phyloP scores from a whole-genome alignment of 2,888 invertebrate genomes.

The Hypolimnas misippus region DNA sequence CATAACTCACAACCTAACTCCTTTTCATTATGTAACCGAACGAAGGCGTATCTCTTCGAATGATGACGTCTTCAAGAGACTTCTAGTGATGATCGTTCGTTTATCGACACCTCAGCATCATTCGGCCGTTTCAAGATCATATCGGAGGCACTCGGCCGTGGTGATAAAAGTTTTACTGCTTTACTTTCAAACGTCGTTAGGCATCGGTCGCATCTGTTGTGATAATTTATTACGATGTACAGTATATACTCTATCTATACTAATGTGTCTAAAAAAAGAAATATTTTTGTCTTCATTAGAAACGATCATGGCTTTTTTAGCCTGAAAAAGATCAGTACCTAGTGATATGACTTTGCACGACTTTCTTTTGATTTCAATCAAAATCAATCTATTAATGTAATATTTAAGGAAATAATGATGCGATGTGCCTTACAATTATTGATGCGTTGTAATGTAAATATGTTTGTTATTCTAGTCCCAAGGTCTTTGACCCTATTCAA shows the following conservation, averaged over 20 bases:
- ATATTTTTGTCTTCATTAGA: no score
- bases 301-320: no score
- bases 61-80: slow-evolving; percentile 1
- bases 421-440: neutral
- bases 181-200: neutral
- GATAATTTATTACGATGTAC: no score
- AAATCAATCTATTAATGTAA: no score
- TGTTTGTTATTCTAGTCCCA: neutral
- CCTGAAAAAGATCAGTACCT: no score
- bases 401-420: no score
- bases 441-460: neutral
- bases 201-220: neutral
- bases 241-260: no score
- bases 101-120: slow-evolving; percentile 8
- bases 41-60: neutral
- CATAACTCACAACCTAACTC: no score
- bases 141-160: slow-evolving; percentile 4
- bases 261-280: no score
- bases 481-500: neutral
- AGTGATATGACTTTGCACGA: no score
- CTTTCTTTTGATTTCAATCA: no score
- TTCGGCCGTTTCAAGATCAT: slow-evolving; percentile 2
- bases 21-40: neutral
- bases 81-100: slow-evolving; percentile 4
- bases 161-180: slow-evolving; percentile 17